Evolutionary conservation across 2,113 vertebrate genomes (phyloP).

Genomic region (Fulica atra): DNA sequence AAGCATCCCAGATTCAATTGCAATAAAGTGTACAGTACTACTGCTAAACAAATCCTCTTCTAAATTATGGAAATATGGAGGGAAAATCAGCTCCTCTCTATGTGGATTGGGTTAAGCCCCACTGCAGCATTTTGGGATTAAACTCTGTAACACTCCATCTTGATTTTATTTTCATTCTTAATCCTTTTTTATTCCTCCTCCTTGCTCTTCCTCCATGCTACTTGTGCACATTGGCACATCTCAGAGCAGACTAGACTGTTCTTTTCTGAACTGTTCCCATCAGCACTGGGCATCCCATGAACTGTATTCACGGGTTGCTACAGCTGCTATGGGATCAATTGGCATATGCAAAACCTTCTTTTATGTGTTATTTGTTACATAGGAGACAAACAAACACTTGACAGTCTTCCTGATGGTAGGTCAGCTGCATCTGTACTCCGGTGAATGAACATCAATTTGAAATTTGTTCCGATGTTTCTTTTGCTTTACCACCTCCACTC

Average conservation of each 20-base stretch:
- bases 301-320: constrained; percentile 17
- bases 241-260: not conserved
- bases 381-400: constrained; percentile 43
- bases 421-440: constrained; percentile 7
- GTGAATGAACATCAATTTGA: not conserved
- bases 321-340: not conserved
- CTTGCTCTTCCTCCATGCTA: not conserved
- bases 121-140: not conserved
- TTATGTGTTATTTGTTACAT: constrained; percentile 41
- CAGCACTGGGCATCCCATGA: not conserved
- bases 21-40: not conserved
- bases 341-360: constrained; percentile 16
- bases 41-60: not conserved
- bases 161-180: not conserved
- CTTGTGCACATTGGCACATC: constrained; percentile 7
- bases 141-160: not conserved
- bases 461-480: constrained; percentile 4
- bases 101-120: not conserved
- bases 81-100: not conserved
- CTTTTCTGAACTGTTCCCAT: not conserved
- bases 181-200: not conserved
- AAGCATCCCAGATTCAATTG: not conserved
- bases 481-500: not conserved
- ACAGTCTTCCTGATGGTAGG: constrained; percentile 25
- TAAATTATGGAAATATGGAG: not conserved